These are phyloP conservation scores for Notodromas monacha DNA, from an alignment of 2,888 invertebrate genomes.

Conservation along the genomic window DNA sequence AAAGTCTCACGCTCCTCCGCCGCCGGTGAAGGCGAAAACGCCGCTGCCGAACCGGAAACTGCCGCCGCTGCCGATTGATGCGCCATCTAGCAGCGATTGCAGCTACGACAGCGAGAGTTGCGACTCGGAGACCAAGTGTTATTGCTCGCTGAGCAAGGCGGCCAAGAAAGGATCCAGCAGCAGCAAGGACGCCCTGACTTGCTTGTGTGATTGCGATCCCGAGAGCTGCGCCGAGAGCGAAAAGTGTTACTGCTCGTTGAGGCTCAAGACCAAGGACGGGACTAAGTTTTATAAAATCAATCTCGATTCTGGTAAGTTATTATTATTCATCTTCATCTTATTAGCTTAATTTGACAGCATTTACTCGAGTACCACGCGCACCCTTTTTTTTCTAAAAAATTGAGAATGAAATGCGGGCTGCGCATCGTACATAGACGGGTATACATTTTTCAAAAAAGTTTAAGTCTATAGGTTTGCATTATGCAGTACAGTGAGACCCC, in stretches of 20 bases:
- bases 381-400: too few relatives aligned
- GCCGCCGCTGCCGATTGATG: slow-evolving; percentile 18
- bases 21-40: slow-evolving; percentile 7
- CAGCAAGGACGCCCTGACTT: slow-evolving; percentile 15
- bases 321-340: too few relatives aligned
- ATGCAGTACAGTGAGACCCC: too few relatives aligned
- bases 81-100: slow-evolving; percentile 61
- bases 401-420: too few relatives aligned
- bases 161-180: background rate
- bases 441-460: too few relatives aligned
- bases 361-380: too few relatives aligned
- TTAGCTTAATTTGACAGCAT: too few relatives aligned
- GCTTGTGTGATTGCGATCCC: slow-evolving; percentile 9
- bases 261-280: slow-evolving; percentile 9
- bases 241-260: slow-evolving; percentile 14
- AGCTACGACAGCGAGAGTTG: slow-evolving; percentile 53
- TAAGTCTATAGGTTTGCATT: too few relatives aligned
- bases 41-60: slow-evolving; percentile 15
- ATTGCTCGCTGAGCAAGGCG: slow-evolving; percentile 27
- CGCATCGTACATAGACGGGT: too few relatives aligned
- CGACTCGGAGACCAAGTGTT: slow-evolving; percentile 32
- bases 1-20: background rate
- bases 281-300: slow-evolving; percentile 13
- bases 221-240: slow-evolving; percentile 27
- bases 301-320: slow-evolving; percentile 12